Evolutionary conservation across 2,797 vertebrate species (phyloP).

Genomic region (Botia almorhae): DNA sequence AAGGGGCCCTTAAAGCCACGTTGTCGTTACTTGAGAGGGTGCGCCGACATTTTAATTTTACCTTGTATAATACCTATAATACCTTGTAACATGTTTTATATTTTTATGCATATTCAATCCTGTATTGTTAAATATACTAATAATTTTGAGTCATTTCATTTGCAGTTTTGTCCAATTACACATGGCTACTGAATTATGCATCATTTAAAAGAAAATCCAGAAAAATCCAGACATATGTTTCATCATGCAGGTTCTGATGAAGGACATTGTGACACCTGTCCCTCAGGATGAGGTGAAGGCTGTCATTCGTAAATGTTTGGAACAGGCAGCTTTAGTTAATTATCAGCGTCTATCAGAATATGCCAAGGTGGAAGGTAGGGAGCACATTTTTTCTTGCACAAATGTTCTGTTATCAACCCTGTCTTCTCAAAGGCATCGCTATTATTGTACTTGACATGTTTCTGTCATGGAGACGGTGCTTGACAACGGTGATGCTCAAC

Average conservation of each 20-base stretch:
- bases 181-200: too few relatives aligned
- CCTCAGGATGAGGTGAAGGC: constrained; percentile 96
- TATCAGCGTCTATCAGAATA: constrained; percentile 98
- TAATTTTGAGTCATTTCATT: too few relatives aligned
- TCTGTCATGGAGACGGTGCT: constrained; percentile 17
- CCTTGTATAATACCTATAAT: not conserved
- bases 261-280: constrained; percentile 95
- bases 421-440: not conserved
- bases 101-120: not conserved
- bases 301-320: constrained; percentile 96
- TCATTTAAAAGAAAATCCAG: too few relatives aligned
- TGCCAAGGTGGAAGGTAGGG: constrained; percentile 97
- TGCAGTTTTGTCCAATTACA: too few relatives aligned
- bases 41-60: constrained; percentile 56
- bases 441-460: constrained; percentile 12
- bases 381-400: not conserved
- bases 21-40: constrained; percentile 96
- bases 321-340: constrained; percentile 96
- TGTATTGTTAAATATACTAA: not conserved
- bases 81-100: not conserved
- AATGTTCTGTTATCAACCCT: not conserved
- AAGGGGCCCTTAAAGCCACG: constrained; percentile 96
- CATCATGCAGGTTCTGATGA: constrained; percentile 90
- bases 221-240: not conserved
- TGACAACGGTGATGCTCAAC: constrained; percentile 23